A percentile compares a stretch with the other conserved stretches of the same genome.
Conservation (phyloP, 2,113 vertebrate genomes). For the Colistium nudipinnis region DNA sequence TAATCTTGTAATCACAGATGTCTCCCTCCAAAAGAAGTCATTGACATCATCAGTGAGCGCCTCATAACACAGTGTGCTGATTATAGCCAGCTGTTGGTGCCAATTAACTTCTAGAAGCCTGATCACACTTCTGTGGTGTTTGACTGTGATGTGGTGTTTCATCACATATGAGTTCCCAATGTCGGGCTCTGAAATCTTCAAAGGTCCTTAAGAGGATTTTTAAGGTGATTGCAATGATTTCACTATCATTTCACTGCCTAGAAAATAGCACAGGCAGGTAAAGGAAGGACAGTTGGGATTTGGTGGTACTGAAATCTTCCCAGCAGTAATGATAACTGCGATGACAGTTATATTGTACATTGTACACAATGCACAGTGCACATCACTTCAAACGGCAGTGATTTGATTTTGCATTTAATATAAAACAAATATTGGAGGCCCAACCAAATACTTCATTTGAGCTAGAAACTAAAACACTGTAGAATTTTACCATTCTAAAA, state of each 20-base stretch:
- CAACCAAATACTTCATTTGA: background rate
- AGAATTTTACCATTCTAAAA: background rate
- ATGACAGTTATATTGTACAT: slow-evolving; percentile 18
- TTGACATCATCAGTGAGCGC: slow-evolving; percentile 60
- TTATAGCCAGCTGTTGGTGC: slow-evolving; percentile 64
- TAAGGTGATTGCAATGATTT: background rate
- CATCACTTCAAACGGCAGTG: background rate
- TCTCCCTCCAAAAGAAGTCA: slow-evolving; percentile 54
- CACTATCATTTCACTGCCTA: background rate
- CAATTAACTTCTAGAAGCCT: slow-evolving; percentile 59
- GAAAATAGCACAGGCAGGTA: background rate
- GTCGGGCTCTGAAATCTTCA: background rate
- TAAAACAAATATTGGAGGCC: background rate
- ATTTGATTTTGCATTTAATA: slow-evolving; percentile 1
- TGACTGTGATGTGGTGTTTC: slow-evolving; percentile 32
- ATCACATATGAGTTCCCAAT: slow-evolving; percentile 28
- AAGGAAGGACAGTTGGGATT: slow-evolving; percentile 3
- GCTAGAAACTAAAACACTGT: background rate
- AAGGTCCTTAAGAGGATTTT: slow-evolving; percentile 1
- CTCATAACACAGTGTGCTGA: slow-evolving; percentile 66
- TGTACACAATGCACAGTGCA: no score
- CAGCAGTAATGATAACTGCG: background rate
- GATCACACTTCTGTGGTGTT: slow-evolving; percentile 41
- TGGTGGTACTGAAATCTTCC: slow-evolving; percentile 20
- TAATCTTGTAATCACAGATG: slow-evolving; percentile 74